Evolutionary conservation across 2,113 vertebrate genomes (phyloP).

Genomic region (Tragelaphus imberbis): DNA sequence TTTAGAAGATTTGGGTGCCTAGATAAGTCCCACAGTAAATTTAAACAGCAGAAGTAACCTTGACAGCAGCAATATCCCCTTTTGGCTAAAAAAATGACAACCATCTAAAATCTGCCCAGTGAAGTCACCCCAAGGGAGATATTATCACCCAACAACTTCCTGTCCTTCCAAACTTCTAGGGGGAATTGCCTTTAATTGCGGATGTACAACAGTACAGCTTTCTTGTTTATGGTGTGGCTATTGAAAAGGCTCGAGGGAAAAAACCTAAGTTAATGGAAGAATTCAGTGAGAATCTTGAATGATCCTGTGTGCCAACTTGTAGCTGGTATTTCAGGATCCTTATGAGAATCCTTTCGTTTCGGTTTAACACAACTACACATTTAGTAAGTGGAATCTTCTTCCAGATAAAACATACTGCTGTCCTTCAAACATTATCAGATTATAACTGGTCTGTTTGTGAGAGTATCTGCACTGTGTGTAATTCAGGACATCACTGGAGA

Average conservation of each 20-base stretch:
- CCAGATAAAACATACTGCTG: neutral
- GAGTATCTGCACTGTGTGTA: too few relatives aligned
- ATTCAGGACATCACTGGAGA: neutral
- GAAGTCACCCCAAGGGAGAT: neutral
- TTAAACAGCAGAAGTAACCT: neutral
- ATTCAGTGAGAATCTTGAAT: neutral
- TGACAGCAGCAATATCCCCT: neutral
- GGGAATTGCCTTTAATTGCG: neutral
- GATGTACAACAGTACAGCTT: neutral
- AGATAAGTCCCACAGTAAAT: neutral
- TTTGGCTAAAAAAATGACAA: neutral
- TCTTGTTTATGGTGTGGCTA: neutral
- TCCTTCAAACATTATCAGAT: neutral
- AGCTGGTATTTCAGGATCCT: neutral
- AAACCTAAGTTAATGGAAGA: neutral
- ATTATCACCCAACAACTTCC: neutral
- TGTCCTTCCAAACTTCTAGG: neutral
- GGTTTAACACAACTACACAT: neutral
- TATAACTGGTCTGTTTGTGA: rapidly evolving
- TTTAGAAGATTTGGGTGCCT: neutral
- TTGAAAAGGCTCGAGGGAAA: neutral
- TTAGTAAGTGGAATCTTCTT: neutral
- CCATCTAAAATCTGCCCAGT: neutral
- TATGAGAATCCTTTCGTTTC: neutral
- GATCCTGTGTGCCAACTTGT: too few relatives aligned